Evolutionary conservation across 2,797 vertebrate genomes (phyloP).

Genomic region (Brachyalestes nurse): DNA sequence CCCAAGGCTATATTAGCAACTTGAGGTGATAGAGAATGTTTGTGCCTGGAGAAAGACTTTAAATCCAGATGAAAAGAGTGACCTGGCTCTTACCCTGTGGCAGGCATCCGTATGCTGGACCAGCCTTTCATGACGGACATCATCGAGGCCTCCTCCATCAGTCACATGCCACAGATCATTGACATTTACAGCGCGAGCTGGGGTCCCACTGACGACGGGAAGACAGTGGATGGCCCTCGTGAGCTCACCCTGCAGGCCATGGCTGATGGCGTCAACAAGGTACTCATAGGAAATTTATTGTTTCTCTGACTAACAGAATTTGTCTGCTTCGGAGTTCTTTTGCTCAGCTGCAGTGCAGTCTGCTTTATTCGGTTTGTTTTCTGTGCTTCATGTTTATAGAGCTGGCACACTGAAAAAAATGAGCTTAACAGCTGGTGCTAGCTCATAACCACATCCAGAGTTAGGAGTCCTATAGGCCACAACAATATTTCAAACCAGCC

Average conservation of each 20-base stretch:
- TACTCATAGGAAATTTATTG: constrained; percentile 60
- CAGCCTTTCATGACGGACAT: constrained; percentile 99
- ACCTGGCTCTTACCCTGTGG: neutral
- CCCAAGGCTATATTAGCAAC: neutral
- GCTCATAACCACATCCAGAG: constrained; percentile 10
- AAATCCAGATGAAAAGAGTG: neutral
- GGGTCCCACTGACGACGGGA: constrained; percentile 98
- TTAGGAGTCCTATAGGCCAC: neutral
- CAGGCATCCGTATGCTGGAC: constrained; percentile 98
- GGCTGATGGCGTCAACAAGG: constrained; percentile 99
- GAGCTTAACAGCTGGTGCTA: constrained; percentile 26
- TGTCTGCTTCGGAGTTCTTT: neutral
- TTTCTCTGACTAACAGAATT: neutral
- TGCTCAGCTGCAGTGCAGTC: neutral
- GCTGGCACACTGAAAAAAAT: neutral
- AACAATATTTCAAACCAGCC: constrained; percentile 14
- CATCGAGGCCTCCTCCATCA: constrained; percentile 98
- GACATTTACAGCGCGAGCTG: constrained; percentile 99
- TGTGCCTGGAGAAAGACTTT: neutral
- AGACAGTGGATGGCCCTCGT: constrained; percentile 95
- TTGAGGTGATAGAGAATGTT: neutral
- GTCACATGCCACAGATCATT: constrained; percentile 97
- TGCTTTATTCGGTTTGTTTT: neutral
- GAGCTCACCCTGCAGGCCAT: constrained; percentile 97
- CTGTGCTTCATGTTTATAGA: neutral